A percentile compares a stretch with the other conserved stretches of the same genome.
phyloP scores from a whole-genome alignment of 2,113 vertebrate species.

The Myotis brandtii region DNA sequence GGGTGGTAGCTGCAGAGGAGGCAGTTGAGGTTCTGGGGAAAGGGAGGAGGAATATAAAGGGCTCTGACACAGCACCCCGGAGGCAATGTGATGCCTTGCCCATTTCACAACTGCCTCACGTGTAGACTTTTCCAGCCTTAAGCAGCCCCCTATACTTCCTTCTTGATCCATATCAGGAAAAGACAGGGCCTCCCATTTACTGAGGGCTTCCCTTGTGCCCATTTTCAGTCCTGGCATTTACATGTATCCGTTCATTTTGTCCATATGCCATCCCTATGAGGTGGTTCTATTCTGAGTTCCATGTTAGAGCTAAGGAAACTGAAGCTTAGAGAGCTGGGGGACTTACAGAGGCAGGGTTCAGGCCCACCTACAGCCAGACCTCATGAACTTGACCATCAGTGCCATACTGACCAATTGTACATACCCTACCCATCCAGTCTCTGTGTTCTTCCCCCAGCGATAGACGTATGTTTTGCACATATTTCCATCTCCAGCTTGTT shows the following conservation, averaged over 20 bases:
- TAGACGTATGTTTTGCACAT: background rate
- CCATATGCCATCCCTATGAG: background rate
- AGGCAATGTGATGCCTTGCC: background rate
- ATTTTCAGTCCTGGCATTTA: background rate
- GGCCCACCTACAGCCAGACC: background rate
- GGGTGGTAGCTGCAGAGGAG: background rate
- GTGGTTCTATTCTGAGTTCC: background rate
- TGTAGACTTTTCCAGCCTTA: background rate
- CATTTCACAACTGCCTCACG: background rate
- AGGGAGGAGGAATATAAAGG: background rate
- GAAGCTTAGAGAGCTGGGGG: background rate
- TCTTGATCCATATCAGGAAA: background rate
- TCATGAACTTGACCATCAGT: background rate
- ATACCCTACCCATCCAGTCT: rapidly evolving
- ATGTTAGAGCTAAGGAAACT: background rate
- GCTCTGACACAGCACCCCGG: background rate
- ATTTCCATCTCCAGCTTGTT: background rate
- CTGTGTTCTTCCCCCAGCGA: background rate
- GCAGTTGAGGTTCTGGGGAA: background rate
- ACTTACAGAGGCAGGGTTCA: background rate
- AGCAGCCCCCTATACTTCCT: background rate
- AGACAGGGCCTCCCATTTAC: background rate
- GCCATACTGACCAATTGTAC: background rate
- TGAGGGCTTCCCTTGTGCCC: background rate
- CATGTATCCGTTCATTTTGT: background rate